These are phyloP conservation scores for Oxycera nigricornis DNA, from an alignment of 2,888 invertebrate genomes.

Conservation along the genomic window DNA sequence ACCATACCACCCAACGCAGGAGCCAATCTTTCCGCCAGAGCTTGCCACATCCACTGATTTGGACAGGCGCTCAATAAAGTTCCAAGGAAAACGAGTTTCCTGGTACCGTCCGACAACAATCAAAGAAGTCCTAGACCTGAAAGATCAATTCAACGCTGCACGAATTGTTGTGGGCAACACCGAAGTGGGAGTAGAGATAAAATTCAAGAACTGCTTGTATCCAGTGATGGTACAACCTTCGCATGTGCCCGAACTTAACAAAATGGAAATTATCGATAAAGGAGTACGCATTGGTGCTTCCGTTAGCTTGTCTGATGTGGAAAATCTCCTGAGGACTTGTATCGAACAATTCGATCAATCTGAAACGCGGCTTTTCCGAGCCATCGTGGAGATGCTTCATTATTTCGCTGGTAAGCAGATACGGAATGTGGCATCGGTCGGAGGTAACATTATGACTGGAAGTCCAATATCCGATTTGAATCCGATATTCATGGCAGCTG, in stretches of 20 bases:
- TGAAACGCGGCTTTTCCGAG: slow-evolving; percentile 70
- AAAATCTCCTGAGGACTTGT: slow-evolving; percentile 68
- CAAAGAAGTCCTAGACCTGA: slow-evolving; percentile 71
- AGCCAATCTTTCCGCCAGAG: slow-evolving; percentile 92
- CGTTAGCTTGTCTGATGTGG: slow-evolving; percentile 77
- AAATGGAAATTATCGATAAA: slow-evolving; percentile 64
- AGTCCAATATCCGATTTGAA: slow-evolving; percentile 97
- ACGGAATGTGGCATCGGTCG: slow-evolving; percentile 89
- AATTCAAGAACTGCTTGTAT: slow-evolving; percentile 83
- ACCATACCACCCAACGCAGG: slow-evolving; percentile 82
- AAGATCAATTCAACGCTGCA: slow-evolving; percentile 70
- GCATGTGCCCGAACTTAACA: slow-evolving; percentile 72
- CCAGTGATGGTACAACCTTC: slow-evolving; percentile 79
- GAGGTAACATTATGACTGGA: slow-evolving; percentile 93
- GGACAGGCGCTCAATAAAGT: slow-evolving; percentile 69
- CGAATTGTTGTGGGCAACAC: slow-evolving; percentile 91
- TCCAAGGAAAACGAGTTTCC: slow-evolving; percentile 69
- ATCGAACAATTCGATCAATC: slow-evolving; percentile 64
- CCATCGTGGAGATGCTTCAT: slow-evolving; percentile 83
- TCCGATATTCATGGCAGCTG: slow-evolving; percentile 86
- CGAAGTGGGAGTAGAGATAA: slow-evolving; percentile 91
- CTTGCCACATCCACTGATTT: slow-evolving; percentile 68
- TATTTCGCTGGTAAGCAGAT: slow-evolving; percentile 97
- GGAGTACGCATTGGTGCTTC: slow-evolving; percentile 81
- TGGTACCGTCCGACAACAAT: slow-evolving; percentile 80